Conservation (phyloP, 2,113 vertebrate genomes). For the Hydropotes inermis region DNA sequence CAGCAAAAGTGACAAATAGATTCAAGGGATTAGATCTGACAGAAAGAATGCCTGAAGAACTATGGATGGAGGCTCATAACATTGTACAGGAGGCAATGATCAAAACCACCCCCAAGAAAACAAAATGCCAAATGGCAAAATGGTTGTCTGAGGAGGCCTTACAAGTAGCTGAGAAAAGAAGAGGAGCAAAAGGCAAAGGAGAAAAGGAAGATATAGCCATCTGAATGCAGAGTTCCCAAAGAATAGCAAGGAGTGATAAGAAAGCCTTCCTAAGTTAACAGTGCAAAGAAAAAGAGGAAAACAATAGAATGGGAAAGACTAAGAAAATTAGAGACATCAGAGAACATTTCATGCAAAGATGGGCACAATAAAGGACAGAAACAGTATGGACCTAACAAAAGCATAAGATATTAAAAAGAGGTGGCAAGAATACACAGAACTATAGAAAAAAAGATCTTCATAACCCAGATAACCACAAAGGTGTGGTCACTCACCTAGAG, state of each 20-base stretch:
- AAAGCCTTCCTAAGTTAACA: not conserved
- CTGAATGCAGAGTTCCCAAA: not conserved
- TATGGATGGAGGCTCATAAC: not conserved
- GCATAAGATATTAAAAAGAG: not conserved
- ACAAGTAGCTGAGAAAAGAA: not conserved
- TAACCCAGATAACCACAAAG: not conserved
- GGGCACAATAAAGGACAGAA: not conserved
- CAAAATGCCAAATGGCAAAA: not conserved
- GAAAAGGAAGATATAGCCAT: not conserved
- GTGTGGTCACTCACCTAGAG: not conserved
- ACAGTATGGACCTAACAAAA: not conserved
- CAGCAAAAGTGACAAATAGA: not conserved
- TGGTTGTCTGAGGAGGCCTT: not conserved
- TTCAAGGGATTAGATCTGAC: not conserved
- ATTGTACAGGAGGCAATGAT: not conserved
- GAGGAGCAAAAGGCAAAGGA: not conserved
- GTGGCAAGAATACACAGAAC: not conserved
- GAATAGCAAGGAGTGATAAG: not conserved
- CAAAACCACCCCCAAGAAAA: not conserved
- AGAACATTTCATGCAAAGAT: not conserved
- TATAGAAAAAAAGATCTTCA: not conserved
- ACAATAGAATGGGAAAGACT: not conserved
- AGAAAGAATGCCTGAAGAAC: not conserved
- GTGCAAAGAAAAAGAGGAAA: not conserved
- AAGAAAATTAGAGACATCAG: not conserved